Evolutionary conservation across 2,797 vertebrate species (phyloP).

Genomic region (Holocentrus rufus): DNA sequence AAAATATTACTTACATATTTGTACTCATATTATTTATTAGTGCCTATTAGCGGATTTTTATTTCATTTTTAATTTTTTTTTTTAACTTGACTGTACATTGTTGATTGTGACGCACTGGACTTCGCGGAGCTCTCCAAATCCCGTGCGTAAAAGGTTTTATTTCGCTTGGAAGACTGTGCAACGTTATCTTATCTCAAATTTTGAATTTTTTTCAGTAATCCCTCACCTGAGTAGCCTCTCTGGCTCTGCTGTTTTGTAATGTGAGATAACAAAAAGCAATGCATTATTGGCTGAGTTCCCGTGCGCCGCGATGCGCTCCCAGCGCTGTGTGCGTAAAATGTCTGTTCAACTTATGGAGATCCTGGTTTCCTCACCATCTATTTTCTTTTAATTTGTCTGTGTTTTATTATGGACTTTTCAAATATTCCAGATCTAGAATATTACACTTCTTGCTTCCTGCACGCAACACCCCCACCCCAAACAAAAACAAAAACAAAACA

Average conservation of each 20-base stretch:
- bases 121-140: not conserved
- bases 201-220: not conserved
- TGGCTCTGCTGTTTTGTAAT: not conserved
- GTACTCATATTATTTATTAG: too few species aligned
- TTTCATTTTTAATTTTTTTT: too few species aligned
- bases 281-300: not conserved
- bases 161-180: not conserved
- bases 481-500: too few species aligned
- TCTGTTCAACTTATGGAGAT: not conserved
- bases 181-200: not conserved
- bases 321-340: not conserved
- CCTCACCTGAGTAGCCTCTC: too few species aligned
- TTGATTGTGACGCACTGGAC: not conserved
- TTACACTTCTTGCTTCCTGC: too few species aligned
- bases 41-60: not conserved
- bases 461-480: too few species aligned
- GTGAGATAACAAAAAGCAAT: not conserved
- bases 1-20: too few species aligned
- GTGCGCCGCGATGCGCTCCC: not conserved
- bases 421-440: too few species aligned
- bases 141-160: constrained; percentile 46
- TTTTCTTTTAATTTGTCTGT: too few species aligned
- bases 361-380: not conserved
- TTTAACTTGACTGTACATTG: not conserved
- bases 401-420: too few species aligned